These are phyloP conservation scores for Synchiropus splendidus DNA, from an alignment of 2,113 vertebrate species.

Conservation along the genomic window DNA sequence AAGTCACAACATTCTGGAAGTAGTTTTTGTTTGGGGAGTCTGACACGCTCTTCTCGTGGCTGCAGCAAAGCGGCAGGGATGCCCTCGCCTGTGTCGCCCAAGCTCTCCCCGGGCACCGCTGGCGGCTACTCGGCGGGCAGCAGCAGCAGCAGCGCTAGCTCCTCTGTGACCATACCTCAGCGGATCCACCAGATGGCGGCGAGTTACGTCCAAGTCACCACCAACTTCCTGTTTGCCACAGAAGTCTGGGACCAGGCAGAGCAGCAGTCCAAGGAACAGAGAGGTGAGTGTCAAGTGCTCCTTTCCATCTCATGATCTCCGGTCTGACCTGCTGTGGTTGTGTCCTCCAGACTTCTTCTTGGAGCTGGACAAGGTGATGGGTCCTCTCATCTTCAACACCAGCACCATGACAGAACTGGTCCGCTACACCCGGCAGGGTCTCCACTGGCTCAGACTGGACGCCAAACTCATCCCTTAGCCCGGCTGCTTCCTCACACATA, in stretches of 20 bases:
- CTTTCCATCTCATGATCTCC: no score
- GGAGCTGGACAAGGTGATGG: conserved; percentile 96
- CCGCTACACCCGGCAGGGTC: conserved; percentile 92
- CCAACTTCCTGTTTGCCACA: conserved; percentile 94
- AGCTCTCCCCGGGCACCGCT: conserved; percentile 90
- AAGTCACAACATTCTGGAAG: conserved; percentile 36
- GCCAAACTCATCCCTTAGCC: conserved; percentile 76
- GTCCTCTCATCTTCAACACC: conserved; percentile 91
- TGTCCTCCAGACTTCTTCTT: conserved; percentile 83
- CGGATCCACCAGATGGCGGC: conserved; percentile 98
- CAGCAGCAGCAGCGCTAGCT: conserved; percentile 79
- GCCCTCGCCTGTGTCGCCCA: conserved; percentile 96
- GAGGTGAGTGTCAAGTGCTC: conserved; percentile 63
- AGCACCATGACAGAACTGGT: conserved; percentile 98
- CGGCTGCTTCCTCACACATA: conserved; percentile 49
- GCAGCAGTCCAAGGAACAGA: conserved; percentile 91
- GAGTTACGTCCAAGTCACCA: conserved; percentile 97
- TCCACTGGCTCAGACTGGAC: conserved; percentile 94
- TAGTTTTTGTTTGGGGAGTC: neutral
- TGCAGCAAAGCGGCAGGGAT: conserved; percentile 86
- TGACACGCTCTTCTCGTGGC: neutral
- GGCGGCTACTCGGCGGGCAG: conserved; percentile 81
- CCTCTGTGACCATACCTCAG: conserved; percentile 96
- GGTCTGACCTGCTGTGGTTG: conserved; percentile 7
- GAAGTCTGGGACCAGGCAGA: conserved; percentile 99